Evolutionary conservation across 2,888 invertebrate species (phyloP), one percentile per base, ranked within the genome.

Genomic region (Eupithecia pulchellata): DNA sequence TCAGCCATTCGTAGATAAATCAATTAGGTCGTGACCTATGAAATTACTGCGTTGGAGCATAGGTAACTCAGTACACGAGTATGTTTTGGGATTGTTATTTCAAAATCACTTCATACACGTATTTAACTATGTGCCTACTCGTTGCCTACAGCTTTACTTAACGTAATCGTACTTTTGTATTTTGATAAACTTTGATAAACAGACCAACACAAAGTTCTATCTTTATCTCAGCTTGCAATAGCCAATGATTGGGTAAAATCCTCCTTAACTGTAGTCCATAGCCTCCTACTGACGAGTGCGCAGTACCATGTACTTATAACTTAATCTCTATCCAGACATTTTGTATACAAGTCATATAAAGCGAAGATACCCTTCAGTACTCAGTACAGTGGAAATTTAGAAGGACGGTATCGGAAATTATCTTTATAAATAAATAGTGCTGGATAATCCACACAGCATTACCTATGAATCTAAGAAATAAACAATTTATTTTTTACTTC

Each of bases 1-100:
- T 61, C 69, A 67, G 63, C 39, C 65, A 64, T 69, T 69, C 66
- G 61, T 73, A 65, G 61, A 70, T 69, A 69, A 69, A 73, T 73
- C 67, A 73, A 70, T 73, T 67, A 62, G 61, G 57, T 67, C 61
- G 47, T 69, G 69, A 62, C 64, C 69, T 69, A 64, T 67, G 69
- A 69, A 69, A 69, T 64, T 66, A 69, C 64, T 30, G 65, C 34
- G 57, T 42, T 42, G 60, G 64, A 58, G 39, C 62, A 29, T 62
- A 36, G 58, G 39, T 69, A 52, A 60, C 52, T 25, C 42, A 66
- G 58, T 34, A 34, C 30, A 58, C 27, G 34, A 17, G 52, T 25
- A 11, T 57, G 57, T 57, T 29, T 29, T 29, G 29, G 17, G 29
- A 29, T 29, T 29, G 29, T 29, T 4, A 14, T 29, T 57, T 11